Base-by-base conservation (phyloP, 2,888 invertebrate species). In the Agrypnus murinus region DNA sequence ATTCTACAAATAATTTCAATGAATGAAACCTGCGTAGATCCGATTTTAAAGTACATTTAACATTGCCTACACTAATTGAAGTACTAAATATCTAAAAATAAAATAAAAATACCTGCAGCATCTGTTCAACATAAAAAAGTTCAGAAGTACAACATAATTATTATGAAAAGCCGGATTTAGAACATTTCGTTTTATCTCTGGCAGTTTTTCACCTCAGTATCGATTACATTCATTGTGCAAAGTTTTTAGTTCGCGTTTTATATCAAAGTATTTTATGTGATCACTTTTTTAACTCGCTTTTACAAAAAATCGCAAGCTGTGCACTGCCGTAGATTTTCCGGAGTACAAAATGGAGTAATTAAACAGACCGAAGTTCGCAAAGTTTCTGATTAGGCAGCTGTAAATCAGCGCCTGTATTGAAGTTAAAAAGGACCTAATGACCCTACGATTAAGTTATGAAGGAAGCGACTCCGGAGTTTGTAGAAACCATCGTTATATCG, bases 381-480 rank as follows among this genome's bases (percentile, higher is more conserved):
- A 79, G 76, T 81, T 77, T 77, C 77, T 78, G 79, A 79, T 79
- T 81, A 79, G 79, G 76, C 76, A 74, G 76, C 78, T 76, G 78
- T 78, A 80, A 81, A 81, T 81, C 81, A 81, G 74, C 74, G 74
- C 72, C 69, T 75, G 78, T 76, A 79, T 79, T 79, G 78, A 79
- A 77, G 78, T 75, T 78, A 78, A 81, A 81, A 79, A 77, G 77
- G 74, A 73, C 76, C 77, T 81, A 80, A 79, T 79, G 79, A 80
- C 75, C 76, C 74, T 72, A 75, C 77, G 77, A 80, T 80, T 79
- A 78, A 77, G 78, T 79, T 79, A 79, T 79, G 76, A 74, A 71
- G 57, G 63, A 40, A 68, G 50, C 36, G 48, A 31, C 40, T 55
- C 43, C 58, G 34, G 19, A 65, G 65, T 55, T 55, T 40, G 65